These are phyloP conservation scores for Amphipoea oculea DNA, from an alignment of 2,888 invertebrate species.

Conservation along the genomic window DNA sequence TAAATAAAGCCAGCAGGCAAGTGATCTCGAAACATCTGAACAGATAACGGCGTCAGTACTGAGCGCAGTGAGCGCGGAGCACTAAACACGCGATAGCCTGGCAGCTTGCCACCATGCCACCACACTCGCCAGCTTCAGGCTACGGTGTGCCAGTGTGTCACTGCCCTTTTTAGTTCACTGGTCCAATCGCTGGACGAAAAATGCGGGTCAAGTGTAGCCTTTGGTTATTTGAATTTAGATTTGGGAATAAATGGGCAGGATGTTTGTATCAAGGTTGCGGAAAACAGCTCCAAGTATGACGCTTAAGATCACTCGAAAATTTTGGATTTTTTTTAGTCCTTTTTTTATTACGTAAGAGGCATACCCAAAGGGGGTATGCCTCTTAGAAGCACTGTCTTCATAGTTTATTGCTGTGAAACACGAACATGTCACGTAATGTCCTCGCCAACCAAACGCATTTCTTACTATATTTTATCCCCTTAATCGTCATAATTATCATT, in stretches of 20 bases:
- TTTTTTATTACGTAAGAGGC: no score
- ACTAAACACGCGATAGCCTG: constrained; percentile 54
- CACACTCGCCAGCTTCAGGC: neutral
- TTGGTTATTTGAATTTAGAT: constrained; percentile 1
- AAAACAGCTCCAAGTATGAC: neutral
- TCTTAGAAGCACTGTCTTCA: neutral
- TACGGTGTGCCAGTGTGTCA: constrained; percentile 28
- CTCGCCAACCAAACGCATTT: no score
- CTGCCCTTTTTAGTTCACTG: constrained; percentile 35
- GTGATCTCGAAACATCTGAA: constrained; percentile 38
- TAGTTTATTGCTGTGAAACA: neutral
- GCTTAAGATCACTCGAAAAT: neutral
- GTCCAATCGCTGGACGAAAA: constrained; percentile 18
- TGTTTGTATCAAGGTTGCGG: neutral
- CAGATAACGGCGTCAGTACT: constrained; percentile 33
- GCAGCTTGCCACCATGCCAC: constrained; percentile 55
- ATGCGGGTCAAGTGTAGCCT: constrained; percentile 33
- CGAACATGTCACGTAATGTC: neutral
- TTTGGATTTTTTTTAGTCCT: neutral
- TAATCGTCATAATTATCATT: neutral
- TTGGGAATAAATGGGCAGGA: neutral
- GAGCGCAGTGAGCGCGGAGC: constrained; percentile 20
- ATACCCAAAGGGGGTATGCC: no score
- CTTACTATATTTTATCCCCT: neutral
- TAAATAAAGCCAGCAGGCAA: constrained; percentile 33